A percentile compares a stretch with the other conserved stretches of the same genome.
Evolutionary conservation across 2,888 invertebrate species (phyloP).

Genomic region (Coleophora flavipennella): DNA sequence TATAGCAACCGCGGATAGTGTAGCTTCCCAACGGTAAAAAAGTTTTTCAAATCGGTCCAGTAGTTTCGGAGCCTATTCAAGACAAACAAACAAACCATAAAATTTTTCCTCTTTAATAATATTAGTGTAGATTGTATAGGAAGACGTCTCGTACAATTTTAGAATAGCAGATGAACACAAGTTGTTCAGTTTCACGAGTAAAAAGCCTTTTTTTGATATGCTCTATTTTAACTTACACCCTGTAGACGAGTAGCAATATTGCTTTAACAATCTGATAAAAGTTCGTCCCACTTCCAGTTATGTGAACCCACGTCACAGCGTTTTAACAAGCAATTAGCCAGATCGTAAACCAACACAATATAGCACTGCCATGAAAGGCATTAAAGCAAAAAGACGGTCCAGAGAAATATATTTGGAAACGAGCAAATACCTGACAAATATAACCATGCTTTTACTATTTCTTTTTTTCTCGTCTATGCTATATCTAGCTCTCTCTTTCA

Average conservation of each 20-base stretch:
- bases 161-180: no score
- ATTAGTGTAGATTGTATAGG: no score
- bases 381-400: constrained; percentile 11
- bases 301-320: constrained; percentile 15
- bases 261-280: constrained; percentile 2
- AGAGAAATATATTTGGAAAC: constrained; percentile 19
- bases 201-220: no score
- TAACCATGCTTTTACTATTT: constrained; percentile 22
- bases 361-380: constrained; percentile 17
- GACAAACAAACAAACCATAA: no score
- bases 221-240: no score
- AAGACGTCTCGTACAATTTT: no score
- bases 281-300: constrained; percentile 11
- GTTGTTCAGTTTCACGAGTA: no score
- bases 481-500: constrained; percentile 36
- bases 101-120: no score
- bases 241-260: background rate
- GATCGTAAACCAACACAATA: constrained; percentile 21
- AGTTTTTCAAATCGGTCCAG: no score
- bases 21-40: no score
- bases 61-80: no score
- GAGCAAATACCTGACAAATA: constrained; percentile 20
- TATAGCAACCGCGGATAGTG: no score
- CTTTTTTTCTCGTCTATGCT: constrained; percentile 28
- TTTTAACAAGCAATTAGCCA: constrained; percentile 40